A percentile compares a stretch with the other conserved stretches of the same genome.
Conservation (phyloP, 2,797 vertebrate genomes). For the Typhlichthys eigenmanni region DNA sequence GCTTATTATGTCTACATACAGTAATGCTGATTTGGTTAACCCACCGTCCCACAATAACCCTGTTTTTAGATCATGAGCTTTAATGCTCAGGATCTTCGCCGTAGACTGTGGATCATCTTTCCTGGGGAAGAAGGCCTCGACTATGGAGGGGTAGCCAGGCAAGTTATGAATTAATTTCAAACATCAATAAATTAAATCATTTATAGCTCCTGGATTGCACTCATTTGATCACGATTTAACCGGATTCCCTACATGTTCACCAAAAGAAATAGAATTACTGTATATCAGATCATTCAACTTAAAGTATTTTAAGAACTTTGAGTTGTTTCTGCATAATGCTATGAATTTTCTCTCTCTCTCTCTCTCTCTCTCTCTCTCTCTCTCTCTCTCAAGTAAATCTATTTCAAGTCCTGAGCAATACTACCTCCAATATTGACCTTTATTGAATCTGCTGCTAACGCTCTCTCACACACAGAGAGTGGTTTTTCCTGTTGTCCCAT, state of each 20-base stretch:
- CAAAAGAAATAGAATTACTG: no score
- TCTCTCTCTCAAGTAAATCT: no score
- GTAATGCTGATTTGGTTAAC: not conserved
- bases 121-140: slow-evolving; percentile 91
- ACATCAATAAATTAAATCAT: no score
- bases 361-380: no score
- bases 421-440: not conserved
- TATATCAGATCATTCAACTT: no score
- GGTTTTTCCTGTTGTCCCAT: slow-evolving; percentile 92
- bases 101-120: slow-evolving; percentile 89
- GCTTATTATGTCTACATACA: not conserved
- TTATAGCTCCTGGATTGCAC: not conserved
- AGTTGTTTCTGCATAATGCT: no score
- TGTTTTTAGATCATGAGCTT: slow-evolving; percentile 85
- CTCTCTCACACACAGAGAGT: slow-evolving; percentile 76
- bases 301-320: no score
- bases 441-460: not conserved
- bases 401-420: no score
- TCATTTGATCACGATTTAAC: not conserved
- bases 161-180: slow-evolving; percentile 37
- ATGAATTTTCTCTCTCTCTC: no score
- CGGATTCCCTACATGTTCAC: no score
- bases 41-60: not conserved
- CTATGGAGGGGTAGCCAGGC: slow-evolving; percentile 91
- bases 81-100: slow-evolving; percentile 86